Base-by-base conservation (phyloP, 2,113 vertebrate species). In the Kryptolebias marmoratus region DNA sequence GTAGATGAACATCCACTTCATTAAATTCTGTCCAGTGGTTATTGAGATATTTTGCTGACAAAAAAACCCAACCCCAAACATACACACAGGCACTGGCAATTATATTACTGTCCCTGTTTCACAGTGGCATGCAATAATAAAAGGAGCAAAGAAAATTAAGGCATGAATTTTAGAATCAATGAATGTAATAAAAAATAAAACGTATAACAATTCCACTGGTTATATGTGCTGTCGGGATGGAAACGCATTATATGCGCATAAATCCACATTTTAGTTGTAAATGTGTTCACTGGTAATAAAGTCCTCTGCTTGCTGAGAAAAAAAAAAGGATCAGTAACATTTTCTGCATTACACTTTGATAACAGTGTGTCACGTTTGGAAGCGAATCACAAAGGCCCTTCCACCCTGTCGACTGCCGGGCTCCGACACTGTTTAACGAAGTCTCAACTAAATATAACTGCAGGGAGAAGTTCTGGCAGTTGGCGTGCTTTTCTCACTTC, bases 401-500 rank as follows among this genome's bases (percentile, higher is more conserved):
- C 28, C 39, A 42, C 58, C 64, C 39, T 50, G 48, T 61, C 14
- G 18, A 71, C 80, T 77, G 48, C 14, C 45, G 72, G 75, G 69
- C 32, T 53, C 42, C 58, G 77, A 87, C 72, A 58, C 44, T 36
- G 30, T 39, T 45, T 79, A 71, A 85, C 74, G 71, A 84, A 74
- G 55, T 74, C 45, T 58, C 67, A 44, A 62, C 70, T 83, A 82
- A 87, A 81, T 78, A n/a, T 49, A 50, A 49, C 61, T 32, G 45
- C 61, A 30, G n/a, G 64, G 55, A 80, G 68, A 69, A 74, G 68
- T 71, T 75, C 71, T 75, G 79, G 64, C 80, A 77, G 70, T 78
- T 70, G 67, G 64, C 74, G 58, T 82, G 81, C 82, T 88, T 83
- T 80, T 62, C 31, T 45, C 57, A 85, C 84, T 81, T 86, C 78